phyloP scores from a whole-genome alignment of 2,113 vertebrate genomes.

The Notechis scutatus region DNA sequence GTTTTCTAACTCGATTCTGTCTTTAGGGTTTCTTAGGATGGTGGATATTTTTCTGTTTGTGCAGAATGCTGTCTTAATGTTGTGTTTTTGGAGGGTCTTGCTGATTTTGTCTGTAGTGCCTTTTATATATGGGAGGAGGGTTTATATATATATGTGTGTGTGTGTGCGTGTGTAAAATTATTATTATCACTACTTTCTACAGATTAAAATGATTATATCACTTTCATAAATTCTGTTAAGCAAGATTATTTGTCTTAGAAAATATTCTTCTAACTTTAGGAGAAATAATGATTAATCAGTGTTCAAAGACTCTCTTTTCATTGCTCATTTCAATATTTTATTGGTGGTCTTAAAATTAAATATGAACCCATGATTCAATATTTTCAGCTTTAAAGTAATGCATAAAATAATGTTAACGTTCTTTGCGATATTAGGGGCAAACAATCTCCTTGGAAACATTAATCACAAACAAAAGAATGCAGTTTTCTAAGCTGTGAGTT shows the following conservation, averaged over 20 bases:
- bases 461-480: neutral
- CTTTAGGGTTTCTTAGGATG: too few species aligned
- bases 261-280: neutral
- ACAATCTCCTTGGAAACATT: neutral
- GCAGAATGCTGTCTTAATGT: too few species aligned
- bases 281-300: neutral
- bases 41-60: too few species aligned
- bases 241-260: neutral
- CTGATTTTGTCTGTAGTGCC: too few species aligned
- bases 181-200: neutral
- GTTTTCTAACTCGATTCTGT: too few species aligned
- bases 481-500: neutral
- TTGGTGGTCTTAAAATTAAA: neutral
- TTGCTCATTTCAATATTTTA: neutral
- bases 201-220: neutral
- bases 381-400: neutral
- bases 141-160: too few species aligned
- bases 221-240: neutral
- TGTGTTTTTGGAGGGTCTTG: too few species aligned
- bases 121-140: too few species aligned
- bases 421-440: neutral
- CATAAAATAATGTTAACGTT: neutral
- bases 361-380: neutral
- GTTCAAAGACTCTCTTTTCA: neutral
- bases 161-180: neutral